Percentiles rank a stretch among this genome's conserved stretches.
phyloP scores from a whole-genome alignment of 1,140 invertebrate genomes.

The Drosophila sp. region DNA sequence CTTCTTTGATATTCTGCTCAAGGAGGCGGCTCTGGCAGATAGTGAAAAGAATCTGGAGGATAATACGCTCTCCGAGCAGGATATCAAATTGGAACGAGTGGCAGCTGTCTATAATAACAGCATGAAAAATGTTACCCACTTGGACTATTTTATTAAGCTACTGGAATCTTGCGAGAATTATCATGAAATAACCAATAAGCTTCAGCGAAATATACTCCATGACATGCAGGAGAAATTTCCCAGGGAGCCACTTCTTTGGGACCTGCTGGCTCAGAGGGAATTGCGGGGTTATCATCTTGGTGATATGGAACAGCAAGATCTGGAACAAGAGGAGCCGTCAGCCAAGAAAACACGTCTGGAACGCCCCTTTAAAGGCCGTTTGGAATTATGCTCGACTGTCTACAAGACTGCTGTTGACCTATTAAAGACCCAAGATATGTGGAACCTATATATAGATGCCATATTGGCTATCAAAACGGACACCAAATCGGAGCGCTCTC shows the following conservation, averaged over 20 bases:
- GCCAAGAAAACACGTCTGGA: slow-evolving; percentile 39
- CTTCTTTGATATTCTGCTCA: slow-evolving; percentile 71
- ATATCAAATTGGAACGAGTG: slow-evolving; percentile 67
- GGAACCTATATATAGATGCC: slow-evolving; percentile 64
- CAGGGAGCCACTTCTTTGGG: slow-evolving; percentile 66
- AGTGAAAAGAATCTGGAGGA: slow-evolving; percentile 44
- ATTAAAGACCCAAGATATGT: slow-evolving; percentile 59
- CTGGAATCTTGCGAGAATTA: slow-evolving; percentile 65
- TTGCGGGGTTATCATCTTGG: slow-evolving; percentile 62
- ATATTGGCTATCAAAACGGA: slow-evolving; percentile 68
- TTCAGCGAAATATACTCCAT: slow-evolving; percentile 65
- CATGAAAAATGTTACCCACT: slow-evolving; percentile 56
- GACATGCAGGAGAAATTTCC: slow-evolving; percentile 70
- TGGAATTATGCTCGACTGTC: slow-evolving; percentile 64
- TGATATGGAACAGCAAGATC: slow-evolving; percentile 52
- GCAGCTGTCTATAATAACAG: slow-evolving; percentile 69
- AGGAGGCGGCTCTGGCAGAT: slow-evolving; percentile 54
- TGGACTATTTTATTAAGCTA: slow-evolving; percentile 68
- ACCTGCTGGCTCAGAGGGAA: slow-evolving; percentile 71
- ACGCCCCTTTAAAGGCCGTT: slow-evolving; percentile 59
- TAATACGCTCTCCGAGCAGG: slow-evolving; percentile 62
- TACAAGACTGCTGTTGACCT: slow-evolving; percentile 70
- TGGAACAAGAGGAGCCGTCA: slow-evolving; percentile 32
- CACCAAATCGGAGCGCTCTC: slow-evolving; percentile 40
- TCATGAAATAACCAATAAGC: slow-evolving; percentile 49